These are phyloP conservation scores for Scaeva pyrastri DNA, from an alignment of 2,888 invertebrate genomes.

Conservation along the genomic window DNA sequence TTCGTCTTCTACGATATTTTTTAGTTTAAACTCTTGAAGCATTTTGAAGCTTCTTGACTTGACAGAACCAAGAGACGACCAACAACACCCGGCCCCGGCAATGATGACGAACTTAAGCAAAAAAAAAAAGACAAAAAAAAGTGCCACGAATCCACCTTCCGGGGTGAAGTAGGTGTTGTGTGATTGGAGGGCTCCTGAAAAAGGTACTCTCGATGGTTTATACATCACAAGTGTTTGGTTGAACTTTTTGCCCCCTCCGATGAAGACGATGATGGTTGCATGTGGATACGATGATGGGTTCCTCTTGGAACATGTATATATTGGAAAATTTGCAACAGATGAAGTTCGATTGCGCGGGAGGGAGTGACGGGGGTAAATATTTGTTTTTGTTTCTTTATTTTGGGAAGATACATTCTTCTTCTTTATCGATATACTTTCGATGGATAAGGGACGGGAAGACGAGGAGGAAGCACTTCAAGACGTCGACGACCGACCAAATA, in stretches of 20 bases:
- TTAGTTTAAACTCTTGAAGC: slow-evolving; percentile 42
- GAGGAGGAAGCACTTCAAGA: neutral
- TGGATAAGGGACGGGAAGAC: neutral
- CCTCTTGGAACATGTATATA: neutral
- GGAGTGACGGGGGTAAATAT: slow-evolving; percentile 67
- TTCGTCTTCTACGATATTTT: neutral
- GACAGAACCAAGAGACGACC: slow-evolving; percentile 19
- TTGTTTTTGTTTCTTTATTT: slow-evolving; percentile 59
- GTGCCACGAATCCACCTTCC: slow-evolving; percentile 65
- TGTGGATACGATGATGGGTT: slow-evolving; percentile 17
- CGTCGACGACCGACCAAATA: neutral
- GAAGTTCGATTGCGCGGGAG: slow-evolving; percentile 66
- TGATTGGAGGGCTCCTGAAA: slow-evolving; percentile 63
- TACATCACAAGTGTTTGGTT: slow-evolving; percentile 43
- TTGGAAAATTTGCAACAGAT: slow-evolving; percentile 58
- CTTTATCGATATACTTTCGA: no score
- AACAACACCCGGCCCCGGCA: neutral
- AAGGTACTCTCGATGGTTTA: slow-evolving; percentile 65
- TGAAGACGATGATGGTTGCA: slow-evolving; percentile 49
- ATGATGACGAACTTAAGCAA: slow-evolving; percentile 3
- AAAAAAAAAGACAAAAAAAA: slow-evolving; percentile 17
- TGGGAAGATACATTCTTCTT: neutral
- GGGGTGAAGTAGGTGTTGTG: slow-evolving; percentile 68
- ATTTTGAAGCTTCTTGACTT: slow-evolving; percentile 49
- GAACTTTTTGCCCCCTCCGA: slow-evolving; percentile 29